Evolutionary conservation across 2,113 vertebrate genomes (phyloP), one percentile per base, ranked within the genome.

Genomic region (Catagonus wagneri): DNA sequence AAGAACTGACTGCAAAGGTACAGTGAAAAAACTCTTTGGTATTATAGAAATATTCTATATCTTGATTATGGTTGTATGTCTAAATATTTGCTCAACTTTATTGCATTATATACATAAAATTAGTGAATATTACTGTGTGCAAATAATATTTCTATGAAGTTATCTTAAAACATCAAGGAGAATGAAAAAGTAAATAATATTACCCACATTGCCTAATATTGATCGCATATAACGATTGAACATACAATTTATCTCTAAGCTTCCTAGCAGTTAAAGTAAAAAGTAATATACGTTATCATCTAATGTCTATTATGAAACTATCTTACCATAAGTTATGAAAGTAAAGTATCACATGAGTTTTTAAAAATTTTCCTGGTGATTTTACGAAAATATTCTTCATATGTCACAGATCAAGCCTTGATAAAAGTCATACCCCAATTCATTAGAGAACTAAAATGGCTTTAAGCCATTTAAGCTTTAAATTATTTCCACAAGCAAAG

Each of bases 271-370:
- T 63, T 22, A 74, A 86, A 7, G 1, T 60, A 39, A 60, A 94
- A 89, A 89, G 7, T 22, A 50, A 68, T 63, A 23, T 29, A 22
- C 61, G 32, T 72, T 83, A 84, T 61, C 68, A 22, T 1, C 3
- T 72, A 58, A 50, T 56, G 2, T 60, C 20, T 78, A 25, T 83
- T 78, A 72, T 39, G n/a, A 65, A 69, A 83, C 22, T 34, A 34
- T 61, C 44, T 86, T 81, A 60, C 32, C 75, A n/a, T 63, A 83
- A 78, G 12, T 75, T 83, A 44, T 69, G 22, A 83, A 88, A 75
- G 0, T 6, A 80, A 85, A 6, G n/a, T 27, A 58, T 80, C 34
- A 74, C 36, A 20, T n/a, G 3, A 36, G 20, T 10, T 89, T 90
- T 89, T 9, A 52, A 52, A 25, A 14, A 8, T 9, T 89, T 23